These are phyloP conservation scores for Clarias laeviceps DNA, from an alignment of 2,797 vertebrate species.

Conservation along the genomic window DNA sequence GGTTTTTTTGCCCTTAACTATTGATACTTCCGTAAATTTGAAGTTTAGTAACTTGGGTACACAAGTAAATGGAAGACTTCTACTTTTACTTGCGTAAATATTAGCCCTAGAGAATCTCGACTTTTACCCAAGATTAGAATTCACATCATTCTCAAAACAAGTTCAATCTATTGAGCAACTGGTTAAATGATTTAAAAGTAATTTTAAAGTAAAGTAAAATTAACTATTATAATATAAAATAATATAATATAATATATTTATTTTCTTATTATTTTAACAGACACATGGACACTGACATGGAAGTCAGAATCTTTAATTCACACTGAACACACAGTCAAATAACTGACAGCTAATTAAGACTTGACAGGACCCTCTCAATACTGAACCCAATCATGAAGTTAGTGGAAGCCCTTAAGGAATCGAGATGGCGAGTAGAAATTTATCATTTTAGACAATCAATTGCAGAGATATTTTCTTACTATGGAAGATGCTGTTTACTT, in stretches of 20 bases:
- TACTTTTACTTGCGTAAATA: no score
- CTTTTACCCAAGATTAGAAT: neutral
- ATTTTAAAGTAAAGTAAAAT: no score
- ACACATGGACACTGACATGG: neutral
- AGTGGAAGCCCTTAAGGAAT: neutral
- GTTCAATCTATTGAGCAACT: no score
- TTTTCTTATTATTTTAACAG: neutral
- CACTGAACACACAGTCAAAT: neutral
- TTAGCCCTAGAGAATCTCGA: no score
- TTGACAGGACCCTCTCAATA: constrained; percentile 4
- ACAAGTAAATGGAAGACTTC: no score
- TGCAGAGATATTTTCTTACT: constrained; percentile 11
- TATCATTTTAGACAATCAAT: constrained; percentile 33
- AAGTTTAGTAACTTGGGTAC: no score
- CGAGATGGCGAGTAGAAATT: constrained; percentile 6
- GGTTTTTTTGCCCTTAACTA: no score
- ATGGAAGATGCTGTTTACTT: constrained; percentile 41
- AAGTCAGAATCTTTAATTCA: constrained; percentile 21
- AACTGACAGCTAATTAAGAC: constrained; percentile 21
- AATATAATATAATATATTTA: neutral
- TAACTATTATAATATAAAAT: neutral
- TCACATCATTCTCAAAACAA: no score
- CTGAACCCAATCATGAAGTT: neutral
- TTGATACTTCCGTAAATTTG: no score
- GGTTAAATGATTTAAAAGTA: no score